Conservation (phyloP, 2,113 vertebrate genomes). For the Lynx canadensis region DNA sequence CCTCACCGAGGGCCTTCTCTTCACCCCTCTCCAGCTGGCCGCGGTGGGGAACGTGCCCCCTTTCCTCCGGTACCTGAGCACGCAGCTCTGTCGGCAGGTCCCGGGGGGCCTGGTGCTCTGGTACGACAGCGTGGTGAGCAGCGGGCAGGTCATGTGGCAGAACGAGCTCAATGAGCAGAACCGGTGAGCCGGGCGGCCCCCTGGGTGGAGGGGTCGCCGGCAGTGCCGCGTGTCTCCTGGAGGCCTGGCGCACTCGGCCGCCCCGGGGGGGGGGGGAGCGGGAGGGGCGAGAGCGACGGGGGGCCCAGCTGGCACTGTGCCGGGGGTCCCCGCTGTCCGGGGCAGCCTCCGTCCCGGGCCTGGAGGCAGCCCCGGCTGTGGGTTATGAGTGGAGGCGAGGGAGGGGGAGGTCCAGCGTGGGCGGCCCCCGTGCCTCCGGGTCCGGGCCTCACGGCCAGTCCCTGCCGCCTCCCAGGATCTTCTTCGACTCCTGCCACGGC, state of each 20-base stretch:
- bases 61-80: conserved; percentile 91
- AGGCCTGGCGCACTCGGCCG: accelerated
- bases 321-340: not conserved
- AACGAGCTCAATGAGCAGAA: conserved; percentile 93
- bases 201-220: accelerated
- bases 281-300: accelerated
- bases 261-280: not conserved
- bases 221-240: accelerated
- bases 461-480: conserved; percentile 83
- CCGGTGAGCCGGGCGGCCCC: conserved; percentile 81
- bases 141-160: conserved; percentile 92
- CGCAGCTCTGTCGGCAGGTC: conserved; percentile 87
- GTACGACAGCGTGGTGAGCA: conserved; percentile 93
- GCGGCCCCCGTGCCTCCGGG: accelerated
- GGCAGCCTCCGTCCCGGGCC: not conserved
- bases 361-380: accelerated
- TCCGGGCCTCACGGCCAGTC: not conserved
- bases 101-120: conserved; percentile 92
- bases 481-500: conserved; percentile 94
- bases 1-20: not conserved
- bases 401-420: accelerated
- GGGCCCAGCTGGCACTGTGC: accelerated
- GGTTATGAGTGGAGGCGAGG: accelerated
- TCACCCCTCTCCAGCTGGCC: conserved; percentile 72
- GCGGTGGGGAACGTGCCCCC: conserved; percentile 86